These are phyloP conservation scores for Erannis defoliaria DNA, from an alignment of 2,888 invertebrate genomes.

Conservation along the genomic window DNA sequence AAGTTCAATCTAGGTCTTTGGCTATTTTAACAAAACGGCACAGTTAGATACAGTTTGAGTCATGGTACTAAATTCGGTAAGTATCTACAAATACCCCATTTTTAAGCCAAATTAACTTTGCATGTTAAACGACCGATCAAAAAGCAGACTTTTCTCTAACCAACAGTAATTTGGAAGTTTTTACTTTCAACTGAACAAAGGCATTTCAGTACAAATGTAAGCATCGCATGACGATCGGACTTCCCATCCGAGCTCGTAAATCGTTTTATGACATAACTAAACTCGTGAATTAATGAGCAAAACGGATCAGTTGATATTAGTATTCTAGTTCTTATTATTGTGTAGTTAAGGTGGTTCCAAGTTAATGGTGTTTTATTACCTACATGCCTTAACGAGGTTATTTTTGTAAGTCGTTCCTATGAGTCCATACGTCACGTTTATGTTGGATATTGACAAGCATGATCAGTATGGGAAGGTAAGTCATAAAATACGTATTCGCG, in stretches of 20 bases:
- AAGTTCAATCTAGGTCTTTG: no score
- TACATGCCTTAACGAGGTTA: conserved; percentile 9
- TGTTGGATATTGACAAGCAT: conserved; percentile 7
- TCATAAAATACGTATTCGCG: conserved; percentile 10
- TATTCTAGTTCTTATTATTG: conserved; percentile 21
- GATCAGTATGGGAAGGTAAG: conserved; percentile 3
- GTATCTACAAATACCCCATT: background rate
- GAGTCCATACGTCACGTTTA: conserved; percentile 21
- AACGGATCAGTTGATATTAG: conserved; percentile 5
- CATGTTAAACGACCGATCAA: conserved; percentile 19
- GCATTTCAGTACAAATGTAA: conserved; percentile 31
- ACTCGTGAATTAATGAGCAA: conserved; percentile 39
- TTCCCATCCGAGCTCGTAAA: conserved; percentile 37
- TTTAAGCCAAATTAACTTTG: conserved; percentile 12
- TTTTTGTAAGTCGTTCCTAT: conserved; percentile 5
- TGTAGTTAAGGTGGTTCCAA: conserved; percentile 9
- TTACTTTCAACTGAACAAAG: conserved; percentile 25
- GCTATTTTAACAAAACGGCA: no score
- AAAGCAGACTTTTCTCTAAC: background rate
- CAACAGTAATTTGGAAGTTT: conserved; percentile 15
- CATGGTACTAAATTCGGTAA: no score
- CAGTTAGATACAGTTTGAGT: no score
- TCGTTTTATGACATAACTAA: conserved; percentile 42
- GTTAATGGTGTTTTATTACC: conserved; percentile 10
- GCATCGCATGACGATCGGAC: conserved; percentile 40